Conservation (phyloP, 2,888 invertebrate genomes). For the Drosophila birchii region DNA sequence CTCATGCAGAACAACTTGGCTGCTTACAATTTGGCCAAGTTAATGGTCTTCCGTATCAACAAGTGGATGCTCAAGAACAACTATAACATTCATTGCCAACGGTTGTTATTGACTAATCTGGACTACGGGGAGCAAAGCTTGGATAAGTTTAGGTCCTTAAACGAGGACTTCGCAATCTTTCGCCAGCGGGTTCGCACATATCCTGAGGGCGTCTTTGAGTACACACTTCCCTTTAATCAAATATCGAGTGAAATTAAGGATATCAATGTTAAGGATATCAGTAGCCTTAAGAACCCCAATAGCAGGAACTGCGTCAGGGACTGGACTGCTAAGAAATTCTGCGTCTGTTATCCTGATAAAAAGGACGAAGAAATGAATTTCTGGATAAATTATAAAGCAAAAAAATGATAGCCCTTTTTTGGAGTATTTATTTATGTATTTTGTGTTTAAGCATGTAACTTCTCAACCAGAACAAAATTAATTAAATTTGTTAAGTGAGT, state of each 20-base stretch:
- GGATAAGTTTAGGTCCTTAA: conserved; percentile 10
- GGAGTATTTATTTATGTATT: too few relatives aligned
- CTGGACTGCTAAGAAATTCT: conserved; percentile 55
- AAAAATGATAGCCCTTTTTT: too few relatives aligned
- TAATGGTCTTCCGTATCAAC: conserved; percentile 60
- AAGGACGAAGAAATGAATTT: background rate
- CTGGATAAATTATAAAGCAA: background rate
- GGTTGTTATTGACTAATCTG: conserved; percentile 37
- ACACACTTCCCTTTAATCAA: conserved; percentile 86
- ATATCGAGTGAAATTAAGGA: conserved; percentile 76
- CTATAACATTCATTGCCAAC: conserved; percentile 42
- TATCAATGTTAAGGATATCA: conserved; percentile 86
- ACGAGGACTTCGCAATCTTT: conserved; percentile 2
- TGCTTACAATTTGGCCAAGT: conserved; percentile 76
- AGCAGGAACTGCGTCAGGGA: conserved; percentile 85
- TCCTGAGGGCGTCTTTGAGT: conserved; percentile 88
- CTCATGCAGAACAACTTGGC: conserved; percentile 75
- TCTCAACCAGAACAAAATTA: too few relatives aligned
- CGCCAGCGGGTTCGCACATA: conserved; percentile 86
- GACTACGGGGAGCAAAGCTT: conserved; percentile 43
- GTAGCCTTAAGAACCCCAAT: conserved; percentile 85
- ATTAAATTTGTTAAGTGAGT: too few relatives aligned
- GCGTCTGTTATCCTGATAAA: conserved; percentile 43
- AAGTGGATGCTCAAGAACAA: conserved; percentile 37
- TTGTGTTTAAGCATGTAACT: too few relatives aligned